Evolutionary conservation across 2,888 invertebrate genomes (phyloP).

Genomic region (Macaria liturata): DNA sequence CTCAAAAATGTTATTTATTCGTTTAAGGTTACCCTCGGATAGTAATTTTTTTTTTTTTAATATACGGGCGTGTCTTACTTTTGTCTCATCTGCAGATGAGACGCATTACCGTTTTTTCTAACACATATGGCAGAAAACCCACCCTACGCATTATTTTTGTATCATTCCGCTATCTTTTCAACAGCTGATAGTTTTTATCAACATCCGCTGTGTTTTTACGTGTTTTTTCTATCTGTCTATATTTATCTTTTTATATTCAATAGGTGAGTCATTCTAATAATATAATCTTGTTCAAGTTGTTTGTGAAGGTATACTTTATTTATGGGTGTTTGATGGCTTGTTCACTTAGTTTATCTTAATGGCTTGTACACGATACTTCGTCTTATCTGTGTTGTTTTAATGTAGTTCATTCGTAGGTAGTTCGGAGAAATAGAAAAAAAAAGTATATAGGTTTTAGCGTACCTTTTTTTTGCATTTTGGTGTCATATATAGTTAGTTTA

Average conservation of each 20-base stretch:
- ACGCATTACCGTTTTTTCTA: too few relatives aligned
- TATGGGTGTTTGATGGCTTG: slow-evolving; percentile 12
- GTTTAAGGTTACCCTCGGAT: too few relatives aligned
- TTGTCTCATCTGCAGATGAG: too few relatives aligned
- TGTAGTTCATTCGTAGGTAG: background rate
- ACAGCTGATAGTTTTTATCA: slow-evolving; percentile 31
- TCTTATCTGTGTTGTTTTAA: slow-evolving; percentile 1
- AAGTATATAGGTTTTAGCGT: too few relatives aligned
- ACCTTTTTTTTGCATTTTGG: too few relatives aligned
- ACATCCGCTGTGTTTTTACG: slow-evolving; percentile 20
- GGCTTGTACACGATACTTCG: slow-evolving; percentile 9
- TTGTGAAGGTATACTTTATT: slow-evolving; percentile 3
- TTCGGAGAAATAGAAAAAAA: too few relatives aligned
- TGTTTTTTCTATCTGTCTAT: background rate
- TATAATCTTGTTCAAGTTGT: background rate
- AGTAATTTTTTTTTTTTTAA: too few relatives aligned
- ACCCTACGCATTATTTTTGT: slow-evolving; percentile 5
- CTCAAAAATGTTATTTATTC: too few relatives aligned
- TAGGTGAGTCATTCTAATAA: slow-evolving; percentile 14
- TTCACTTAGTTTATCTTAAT: slow-evolving; percentile 12
- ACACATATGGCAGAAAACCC: too few relatives aligned
- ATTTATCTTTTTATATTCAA: background rate
- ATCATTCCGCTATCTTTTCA: slow-evolving; percentile 10
- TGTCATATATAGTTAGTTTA: too few relatives aligned
- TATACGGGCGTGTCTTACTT: too few relatives aligned